phyloP scores from a whole-genome alignment of 2,113 vertebrate genomes.

The Blennius ocellaris region DNA sequence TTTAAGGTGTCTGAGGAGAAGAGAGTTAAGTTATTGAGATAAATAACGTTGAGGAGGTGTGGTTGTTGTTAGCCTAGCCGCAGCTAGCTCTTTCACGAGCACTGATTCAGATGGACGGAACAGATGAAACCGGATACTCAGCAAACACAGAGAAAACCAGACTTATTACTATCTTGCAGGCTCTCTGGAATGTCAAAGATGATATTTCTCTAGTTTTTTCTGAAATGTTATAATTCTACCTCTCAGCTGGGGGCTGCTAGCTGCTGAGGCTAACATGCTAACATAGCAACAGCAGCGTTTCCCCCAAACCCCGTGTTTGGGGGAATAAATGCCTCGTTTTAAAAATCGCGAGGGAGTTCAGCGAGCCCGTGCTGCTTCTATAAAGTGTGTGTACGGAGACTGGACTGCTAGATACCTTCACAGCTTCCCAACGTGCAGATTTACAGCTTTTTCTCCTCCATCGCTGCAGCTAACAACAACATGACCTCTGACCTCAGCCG shows the following conservation, averaged over 20 bases:
- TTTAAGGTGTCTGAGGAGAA: no score
- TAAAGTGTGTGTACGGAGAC: not conserved
- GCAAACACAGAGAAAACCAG: no score
- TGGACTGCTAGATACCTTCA: conserved; percentile 50
- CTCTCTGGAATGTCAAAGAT: no score
- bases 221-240: no score
- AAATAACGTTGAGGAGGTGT: no score
- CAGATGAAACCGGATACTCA: no score
- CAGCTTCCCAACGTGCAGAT: conserved; percentile 22
- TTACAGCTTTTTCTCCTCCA: conserved; percentile 36
- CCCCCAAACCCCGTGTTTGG: not conserved
- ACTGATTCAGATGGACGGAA: no score
- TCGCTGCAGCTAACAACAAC: conserved; percentile 50
- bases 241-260: no score
- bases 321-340: not conserved
- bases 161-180: no score
- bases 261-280: conserved; percentile 29
- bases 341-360: not conserved
- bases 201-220: no score
- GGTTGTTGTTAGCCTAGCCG: conserved; percentile 40
- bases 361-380: not conserved
- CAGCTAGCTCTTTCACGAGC: not conserved
- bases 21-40: no score
- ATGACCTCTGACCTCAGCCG: conserved; percentile 19
- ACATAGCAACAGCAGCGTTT: conserved; percentile 22